These are phyloP conservation scores for Apogon talboti DNA, from an alignment of 2,797 vertebrate genomes.

Conservation along the genomic window DNA sequence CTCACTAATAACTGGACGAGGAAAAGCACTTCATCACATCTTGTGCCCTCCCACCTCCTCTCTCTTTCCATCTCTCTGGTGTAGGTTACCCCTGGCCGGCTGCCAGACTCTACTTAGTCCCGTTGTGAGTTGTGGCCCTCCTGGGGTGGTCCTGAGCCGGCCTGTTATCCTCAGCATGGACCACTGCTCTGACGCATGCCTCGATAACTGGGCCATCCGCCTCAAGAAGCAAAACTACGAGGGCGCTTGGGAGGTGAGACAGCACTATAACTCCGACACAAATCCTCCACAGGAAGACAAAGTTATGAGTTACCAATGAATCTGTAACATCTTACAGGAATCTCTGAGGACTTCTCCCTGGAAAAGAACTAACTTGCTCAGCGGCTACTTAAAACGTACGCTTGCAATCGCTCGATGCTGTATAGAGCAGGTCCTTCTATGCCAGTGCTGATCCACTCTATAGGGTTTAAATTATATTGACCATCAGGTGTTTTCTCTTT, in stretches of 20 bases:
- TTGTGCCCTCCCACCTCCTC: conserved; percentile 8
- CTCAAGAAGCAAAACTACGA: conserved; percentile 98
- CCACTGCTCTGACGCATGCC: conserved; percentile 94
- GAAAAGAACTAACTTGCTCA: conserved; percentile 46
- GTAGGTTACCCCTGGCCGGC: conserved; percentile 94
- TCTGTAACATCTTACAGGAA: conserved; percentile 53
- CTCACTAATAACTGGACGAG: conserved; percentile 48
- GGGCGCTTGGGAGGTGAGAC: conserved; percentile 95
- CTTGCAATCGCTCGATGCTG: conserved; percentile 28
- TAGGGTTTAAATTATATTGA: conserved; percentile 68
- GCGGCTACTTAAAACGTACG: conserved; percentile 29
- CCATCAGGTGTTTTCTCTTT: conserved; percentile 68
- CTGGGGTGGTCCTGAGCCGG: conserved; percentile 94
- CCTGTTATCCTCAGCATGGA: conserved; percentile 97
- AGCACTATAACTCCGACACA: conserved; percentile 36
- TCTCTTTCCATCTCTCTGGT: conserved; percentile 32
- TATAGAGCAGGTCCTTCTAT: conserved; percentile 18
- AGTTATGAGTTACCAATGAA: conserved; percentile 48
- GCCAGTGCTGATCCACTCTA: conserved; percentile 46
- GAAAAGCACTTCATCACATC: conserved; percentile 52
- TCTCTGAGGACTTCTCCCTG: conserved; percentile 34
- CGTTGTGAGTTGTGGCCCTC: conserved; percentile 96
- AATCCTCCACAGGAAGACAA: conserved; percentile 51
- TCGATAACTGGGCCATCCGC: conserved; percentile 95
- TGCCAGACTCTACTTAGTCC: conserved; percentile 98